phyloP scores from a whole-genome alignment of 2,113 vertebrate genomes.

The Aythya baeri region DNA sequence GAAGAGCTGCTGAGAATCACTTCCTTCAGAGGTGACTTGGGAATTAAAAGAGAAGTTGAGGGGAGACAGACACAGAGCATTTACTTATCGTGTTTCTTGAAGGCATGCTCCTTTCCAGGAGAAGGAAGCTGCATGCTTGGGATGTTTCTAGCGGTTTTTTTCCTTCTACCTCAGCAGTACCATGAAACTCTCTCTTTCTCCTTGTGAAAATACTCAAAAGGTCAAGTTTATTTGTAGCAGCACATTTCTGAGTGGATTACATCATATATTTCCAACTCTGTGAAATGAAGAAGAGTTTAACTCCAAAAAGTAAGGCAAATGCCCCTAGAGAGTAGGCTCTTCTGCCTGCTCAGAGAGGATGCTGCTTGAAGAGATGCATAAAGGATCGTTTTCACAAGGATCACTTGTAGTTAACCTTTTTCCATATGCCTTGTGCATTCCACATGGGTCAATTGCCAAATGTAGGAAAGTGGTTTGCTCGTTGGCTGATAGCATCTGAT shows the following conservation, averaged over 20 bases:
- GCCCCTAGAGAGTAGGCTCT: neutral
- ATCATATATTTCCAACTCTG: neutral
- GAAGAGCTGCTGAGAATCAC: neutral
- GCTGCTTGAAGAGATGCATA: neutral
- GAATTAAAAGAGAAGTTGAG: neutral
- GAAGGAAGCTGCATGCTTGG: neutral
- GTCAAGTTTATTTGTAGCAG: slow-evolving; percentile 9
- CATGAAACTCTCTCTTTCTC: neutral
- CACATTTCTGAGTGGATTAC: neutral
- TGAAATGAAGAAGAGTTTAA: neutral
- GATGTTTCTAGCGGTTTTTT: neutral
- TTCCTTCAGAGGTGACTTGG: neutral
- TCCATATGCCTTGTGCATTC: neutral
- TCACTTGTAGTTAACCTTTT: neutral
- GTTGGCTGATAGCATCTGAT: neutral
- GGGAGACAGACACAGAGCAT: neutral
- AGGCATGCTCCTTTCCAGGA: neutral
- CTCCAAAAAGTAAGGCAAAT: neutral
- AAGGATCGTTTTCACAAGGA: neutral
- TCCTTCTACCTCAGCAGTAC: neutral
- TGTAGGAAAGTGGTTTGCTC: neutral
- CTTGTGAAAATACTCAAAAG: neutral
- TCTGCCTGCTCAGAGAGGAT: neutral
- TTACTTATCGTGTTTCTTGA: neutral
- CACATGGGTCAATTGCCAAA: neutral